phyloP scores from a whole-genome alignment of 2,888 invertebrate genomes.

The Agrenia bidenticulata region DNA sequence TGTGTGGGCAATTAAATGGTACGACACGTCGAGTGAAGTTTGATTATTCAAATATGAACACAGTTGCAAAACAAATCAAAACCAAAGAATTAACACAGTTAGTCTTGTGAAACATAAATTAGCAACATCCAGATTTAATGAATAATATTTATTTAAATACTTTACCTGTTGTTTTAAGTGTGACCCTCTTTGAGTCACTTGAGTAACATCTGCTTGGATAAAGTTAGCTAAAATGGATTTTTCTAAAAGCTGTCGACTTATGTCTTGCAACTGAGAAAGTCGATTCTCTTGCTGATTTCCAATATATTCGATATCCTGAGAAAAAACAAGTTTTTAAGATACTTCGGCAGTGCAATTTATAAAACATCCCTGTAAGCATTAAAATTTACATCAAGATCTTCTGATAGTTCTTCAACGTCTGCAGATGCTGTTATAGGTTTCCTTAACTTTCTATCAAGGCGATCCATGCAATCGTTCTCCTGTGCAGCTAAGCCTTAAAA shows the following conservation, averaged over 20 bases:
- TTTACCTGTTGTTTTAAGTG: conserved; percentile 69
- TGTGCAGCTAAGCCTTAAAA: conserved; percentile 71
- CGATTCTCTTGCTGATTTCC: conserved; percentile 72
- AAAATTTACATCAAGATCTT: conserved; percentile 72
- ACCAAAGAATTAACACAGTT: conserved; percentile 18
- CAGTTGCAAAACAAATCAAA: conserved; percentile 26
- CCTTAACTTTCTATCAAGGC: conserved; percentile 72
- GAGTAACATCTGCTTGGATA: conserved; percentile 68
- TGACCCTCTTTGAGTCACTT: conserved; percentile 67
- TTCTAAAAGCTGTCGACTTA: conserved; percentile 71
- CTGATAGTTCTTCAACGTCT: conserved; percentile 90
- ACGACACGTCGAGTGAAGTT: background rate
- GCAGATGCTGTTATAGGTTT: conserved; percentile 69
- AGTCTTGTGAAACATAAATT: conserved; percentile 3
- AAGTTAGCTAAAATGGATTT: conserved; percentile 72
- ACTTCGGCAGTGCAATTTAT: background rate
- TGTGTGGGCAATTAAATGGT: conserved; percentile 8
- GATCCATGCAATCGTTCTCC: conserved; percentile 77
- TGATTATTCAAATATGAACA: too few relatives aligned
- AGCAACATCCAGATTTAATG: background rate
- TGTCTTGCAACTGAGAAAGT: conserved; percentile 71
- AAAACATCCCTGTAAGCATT: background rate
- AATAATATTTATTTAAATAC: too few relatives aligned
- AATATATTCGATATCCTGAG: conserved; percentile 77
- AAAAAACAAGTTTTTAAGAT: conserved; percentile 16